phyloP scores from a whole-genome alignment of 2,113 vertebrate genomes.

The Gambusia affinis region DNA sequence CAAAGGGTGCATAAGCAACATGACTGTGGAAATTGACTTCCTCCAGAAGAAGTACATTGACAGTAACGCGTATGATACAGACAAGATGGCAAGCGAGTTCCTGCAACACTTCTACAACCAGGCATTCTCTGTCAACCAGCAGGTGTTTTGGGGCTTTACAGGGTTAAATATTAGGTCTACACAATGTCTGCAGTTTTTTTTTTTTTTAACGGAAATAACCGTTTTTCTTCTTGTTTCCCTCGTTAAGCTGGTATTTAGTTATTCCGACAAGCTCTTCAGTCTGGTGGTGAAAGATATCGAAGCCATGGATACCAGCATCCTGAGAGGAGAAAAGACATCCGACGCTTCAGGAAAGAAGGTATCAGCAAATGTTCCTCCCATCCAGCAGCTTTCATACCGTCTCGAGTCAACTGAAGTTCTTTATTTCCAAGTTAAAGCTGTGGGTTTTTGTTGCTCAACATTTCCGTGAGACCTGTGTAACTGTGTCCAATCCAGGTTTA shows the following conservation, averaged over 20 bases:
- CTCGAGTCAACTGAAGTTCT: neutral
- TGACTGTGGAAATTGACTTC: conserved; percentile 94
- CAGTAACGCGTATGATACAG: conserved; percentile 92
- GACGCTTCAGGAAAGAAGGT: conserved; percentile 87
- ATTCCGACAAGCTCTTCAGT: conserved; percentile 90
- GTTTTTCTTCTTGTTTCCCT: neutral
- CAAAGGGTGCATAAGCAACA: conserved; percentile 90
- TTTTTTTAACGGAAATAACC: neutral
- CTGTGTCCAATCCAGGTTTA: rapidly evolving
- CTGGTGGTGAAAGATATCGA: conserved; percentile 92
- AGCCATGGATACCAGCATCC: conserved; percentile 94
- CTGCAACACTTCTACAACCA: conserved; percentile 93
- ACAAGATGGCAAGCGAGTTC: conserved; percentile 93
- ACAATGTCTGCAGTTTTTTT: neutral
- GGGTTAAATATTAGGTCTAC: neutral
- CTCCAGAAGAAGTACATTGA: conserved; percentile 94
- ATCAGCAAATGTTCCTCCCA: neutral
- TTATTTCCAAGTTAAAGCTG: neutral
- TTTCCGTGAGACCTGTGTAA: too few species aligned
- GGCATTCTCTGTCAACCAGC: conserved; percentile 89
- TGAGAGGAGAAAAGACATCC: conserved; percentile 82
- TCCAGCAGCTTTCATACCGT: neutral
- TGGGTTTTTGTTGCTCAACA: neutral
- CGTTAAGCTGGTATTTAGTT: conserved; percentile 89
- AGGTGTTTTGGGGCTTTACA: conserved; percentile 77